These are phyloP conservation scores for Drosophila pseudotakahashii DNA, from an alignment of 2,888 invertebrate genomes.

Conservation along the genomic window DNA sequence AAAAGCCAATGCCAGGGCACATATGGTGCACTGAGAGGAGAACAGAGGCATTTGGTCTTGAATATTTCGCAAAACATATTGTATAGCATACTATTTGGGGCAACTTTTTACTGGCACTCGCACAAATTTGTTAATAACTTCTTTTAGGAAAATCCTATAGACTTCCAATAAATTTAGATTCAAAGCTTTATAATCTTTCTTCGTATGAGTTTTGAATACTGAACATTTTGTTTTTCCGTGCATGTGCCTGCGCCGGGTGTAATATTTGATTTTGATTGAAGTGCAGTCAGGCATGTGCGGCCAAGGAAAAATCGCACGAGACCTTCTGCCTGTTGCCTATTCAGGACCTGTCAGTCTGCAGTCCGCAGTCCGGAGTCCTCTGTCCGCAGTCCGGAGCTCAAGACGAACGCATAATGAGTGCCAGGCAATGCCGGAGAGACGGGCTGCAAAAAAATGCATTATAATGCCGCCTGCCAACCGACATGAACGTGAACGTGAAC, in stretches of 20 bases:
- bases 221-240: neutral
- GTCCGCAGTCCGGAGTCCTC: neutral
- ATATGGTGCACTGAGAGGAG: constrained; percentile 22
- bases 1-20: constrained; percentile 62
- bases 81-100: neutral
- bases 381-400: constrained; percentile 7
- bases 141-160: too few species aligned
- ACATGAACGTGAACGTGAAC: constrained; percentile 28
- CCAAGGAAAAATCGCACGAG: constrained; percentile 58
- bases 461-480: constrained; percentile 48
- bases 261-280: constrained; percentile 77
- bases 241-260: constrained; percentile 34
- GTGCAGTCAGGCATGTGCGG: constrained; percentile 71
- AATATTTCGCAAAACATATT: neutral
- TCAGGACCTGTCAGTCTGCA: constrained; percentile 31
- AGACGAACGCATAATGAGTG: constrained; percentile 50
- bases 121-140: too few species aligned
- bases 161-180: too few species aligned
- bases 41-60: neutral
- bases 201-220: too few species aligned
- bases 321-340: constrained; percentile 63
- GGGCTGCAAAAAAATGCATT: constrained; percentile 43
- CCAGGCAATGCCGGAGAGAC: constrained; percentile 33
- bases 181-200: neutral
- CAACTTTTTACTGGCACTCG: neutral